Evolutionary conservation across 2,113 vertebrate genomes (phyloP), one percentile per base, ranked within the genome.

Genomic region (Typhlomys cinereus): DNA sequence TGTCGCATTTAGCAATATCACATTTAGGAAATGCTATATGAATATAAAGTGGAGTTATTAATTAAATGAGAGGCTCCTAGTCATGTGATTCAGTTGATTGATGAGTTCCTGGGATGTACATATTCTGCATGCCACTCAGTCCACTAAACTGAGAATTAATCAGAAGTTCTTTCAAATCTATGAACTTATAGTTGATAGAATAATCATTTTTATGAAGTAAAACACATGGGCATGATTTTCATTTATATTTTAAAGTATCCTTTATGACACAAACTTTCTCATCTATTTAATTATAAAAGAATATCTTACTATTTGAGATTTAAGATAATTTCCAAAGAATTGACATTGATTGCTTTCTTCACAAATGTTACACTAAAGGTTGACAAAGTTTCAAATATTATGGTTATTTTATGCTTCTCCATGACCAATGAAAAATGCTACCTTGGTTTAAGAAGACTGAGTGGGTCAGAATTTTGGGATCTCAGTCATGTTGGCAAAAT

Each of bases 111-210:
- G 7, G 89, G 80, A 94, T 92, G 91, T 97, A 92, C 93, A 96
- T 97, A 97, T 97, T 96, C 90, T 94, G 95, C 92, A 86, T 93
- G 96, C 86, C 93, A 97, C 81, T 88, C 94, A 95, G 93, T 92
- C 79, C 94, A 96, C 85, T 81, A 96, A 96, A 96, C 62, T 96
- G 93, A 96, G 90, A 97, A 97, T 96, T 97, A 98, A 98, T 98
- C 97, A 97, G 95, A 34, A 79, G 61, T 96, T 71, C 79, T 70
- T 92, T 93, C 97, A 95, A 94, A 89, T 95, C 89, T 75, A 85
- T 86, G 97, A 89, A 89, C 85, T 93, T 97, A 85, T 94, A 90
- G 79, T 84, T 96, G 95, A 96, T 97, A 94, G 57, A 91, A 95
- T 96, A 97, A 96, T 89, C 74, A 88, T 9, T 86, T 92, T 92